Base-by-base conservation (phyloP, 1,140 invertebrate genomes). In the Drosophila micromelanica region DNA sequence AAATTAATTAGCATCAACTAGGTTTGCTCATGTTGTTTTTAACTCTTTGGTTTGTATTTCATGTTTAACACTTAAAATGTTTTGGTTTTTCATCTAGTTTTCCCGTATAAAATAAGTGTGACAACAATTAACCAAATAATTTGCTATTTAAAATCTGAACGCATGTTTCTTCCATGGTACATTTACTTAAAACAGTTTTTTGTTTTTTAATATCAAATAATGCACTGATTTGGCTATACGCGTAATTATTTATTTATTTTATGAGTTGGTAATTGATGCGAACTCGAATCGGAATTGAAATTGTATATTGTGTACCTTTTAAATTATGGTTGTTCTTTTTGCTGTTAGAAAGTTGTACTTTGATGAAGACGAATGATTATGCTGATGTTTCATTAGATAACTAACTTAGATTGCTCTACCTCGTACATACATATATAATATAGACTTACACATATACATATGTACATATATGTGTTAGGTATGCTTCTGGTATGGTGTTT, bases 121-220 rank as follows among this genome's bases (percentile, higher is more conserved):
- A 89, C 84, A 89, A 89, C 79, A 89, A 77, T 77, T 89, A 89
- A 89, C 84, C 67, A 73, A 89, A 84, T 68, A 84, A 73, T 87
- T 87, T 63, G 63, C 84, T 89, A 89, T 89, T 89, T 89, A 89
- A 89, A 89, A 89, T 76, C 82, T 73, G 45, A 77, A 72, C 62
- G 56, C 48, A 30, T 73, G 23, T 37, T 30, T 30, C 52, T 49
- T 61, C 46, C 48, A 48, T 49, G 27, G 52, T 57, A 67, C 55
- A 48, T n/a, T 37, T 56, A 72, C 56, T 46, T 72, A 72, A 55
- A 60, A 54, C 59, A n/a, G n/a, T n/a, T n/a, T n/a, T n/a, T 62
- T 76, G 64, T 62, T 76, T 64, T 62, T 71, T 71, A 72, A 84
- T 89, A 71, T 84, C 73, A 89, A 82, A 84, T 89, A 87, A 84